Evolutionary conservation across 2,888 invertebrate genomes (phyloP).

Genomic region (Lagria hirta): DNA sequence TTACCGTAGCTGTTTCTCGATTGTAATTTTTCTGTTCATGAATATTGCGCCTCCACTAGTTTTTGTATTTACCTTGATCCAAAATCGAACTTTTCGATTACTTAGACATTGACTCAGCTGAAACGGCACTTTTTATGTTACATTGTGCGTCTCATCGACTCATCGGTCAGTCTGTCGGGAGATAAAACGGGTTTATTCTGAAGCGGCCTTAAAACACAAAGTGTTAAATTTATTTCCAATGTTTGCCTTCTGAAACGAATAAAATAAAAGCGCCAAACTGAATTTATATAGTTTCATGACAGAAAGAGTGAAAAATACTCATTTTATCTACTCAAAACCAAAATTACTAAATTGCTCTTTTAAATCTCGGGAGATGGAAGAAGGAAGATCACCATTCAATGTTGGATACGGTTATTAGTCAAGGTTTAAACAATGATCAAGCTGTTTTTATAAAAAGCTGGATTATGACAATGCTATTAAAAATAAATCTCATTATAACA

Average conservation of each 20-base stretch:
- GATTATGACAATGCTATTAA: no score
- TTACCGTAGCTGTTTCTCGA: slow-evolving; percentile 42
- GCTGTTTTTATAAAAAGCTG: no score
- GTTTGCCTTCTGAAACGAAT: slow-evolving; percentile 15
- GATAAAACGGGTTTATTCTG: slow-evolving; percentile 26
- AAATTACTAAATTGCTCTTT: no score
- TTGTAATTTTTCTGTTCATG: slow-evolving; percentile 40
- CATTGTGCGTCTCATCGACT: slow-evolving; percentile 25
- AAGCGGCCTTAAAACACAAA: slow-evolving; percentile 19
- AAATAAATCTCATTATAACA: no score
- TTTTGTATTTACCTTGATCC: slow-evolving; percentile 45
- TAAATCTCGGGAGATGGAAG: no score
- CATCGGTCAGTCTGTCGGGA: slow-evolving; percentile 5
- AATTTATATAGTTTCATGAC: no score
- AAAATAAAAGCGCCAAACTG: neutral
- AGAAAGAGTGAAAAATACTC: no score
- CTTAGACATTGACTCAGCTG: slow-evolving; percentile 44
- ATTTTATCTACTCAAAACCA: no score
- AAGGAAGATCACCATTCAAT: no score
- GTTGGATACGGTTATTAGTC: no score
- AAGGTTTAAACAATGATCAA: slow-evolving; percentile 1
- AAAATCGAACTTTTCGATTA: slow-evolving; percentile 45
- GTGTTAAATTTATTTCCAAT: slow-evolving; percentile 24
- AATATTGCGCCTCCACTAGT: slow-evolving; percentile 39
- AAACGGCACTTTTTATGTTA: slow-evolving; percentile 32